Conservation (phyloP, 2,113 vertebrate genomes). For the Collichthys lucidus region DNA sequence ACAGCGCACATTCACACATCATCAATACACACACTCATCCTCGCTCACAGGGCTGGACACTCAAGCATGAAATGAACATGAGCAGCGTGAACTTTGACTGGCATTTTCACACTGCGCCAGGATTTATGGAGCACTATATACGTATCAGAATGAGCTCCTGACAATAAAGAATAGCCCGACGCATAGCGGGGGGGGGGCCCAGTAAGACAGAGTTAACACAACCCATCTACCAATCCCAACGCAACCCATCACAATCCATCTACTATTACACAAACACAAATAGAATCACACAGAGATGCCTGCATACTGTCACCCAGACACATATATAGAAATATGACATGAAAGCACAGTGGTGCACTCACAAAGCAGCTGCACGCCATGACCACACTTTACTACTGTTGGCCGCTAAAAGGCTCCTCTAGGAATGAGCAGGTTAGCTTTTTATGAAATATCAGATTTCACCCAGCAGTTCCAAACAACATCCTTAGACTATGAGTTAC, state of each 20-base stretch:
- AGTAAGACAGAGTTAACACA: constrained; percentile 45
- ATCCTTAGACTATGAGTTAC: not conserved
- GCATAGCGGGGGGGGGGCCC: constrained; percentile 50
- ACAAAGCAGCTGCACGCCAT: constrained; percentile 41
- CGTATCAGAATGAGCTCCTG: constrained; percentile 66
- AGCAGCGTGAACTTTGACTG: constrained; percentile 82
- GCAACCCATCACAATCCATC: constrained; percentile 58
- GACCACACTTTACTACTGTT: constrained; percentile 33
- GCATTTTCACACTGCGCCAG: constrained; percentile 70
- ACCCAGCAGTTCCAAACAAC: not conserved
- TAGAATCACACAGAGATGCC: constrained; percentile 51
- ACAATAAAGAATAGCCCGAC: constrained; percentile 72
- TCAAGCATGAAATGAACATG: constrained; percentile 85
- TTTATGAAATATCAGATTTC: constrained; percentile 11
- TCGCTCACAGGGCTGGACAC: constrained; percentile 64
- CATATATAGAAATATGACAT: constrained; percentile 61
- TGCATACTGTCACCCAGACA: constrained; percentile 39
- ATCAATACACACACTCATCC: constrained; percentile 70
- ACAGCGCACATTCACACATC: constrained; percentile 69
- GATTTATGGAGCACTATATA: constrained; percentile 80
- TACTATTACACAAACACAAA: constrained; percentile 67
- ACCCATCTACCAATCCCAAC: constrained; percentile 62
- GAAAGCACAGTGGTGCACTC: constrained; percentile 45
- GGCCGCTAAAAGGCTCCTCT: constrained; percentile 23
- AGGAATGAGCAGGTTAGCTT: not conserved